Conservation (phyloP, 2,888 invertebrate genomes). For the Stenotaenia linearis region DNA sequence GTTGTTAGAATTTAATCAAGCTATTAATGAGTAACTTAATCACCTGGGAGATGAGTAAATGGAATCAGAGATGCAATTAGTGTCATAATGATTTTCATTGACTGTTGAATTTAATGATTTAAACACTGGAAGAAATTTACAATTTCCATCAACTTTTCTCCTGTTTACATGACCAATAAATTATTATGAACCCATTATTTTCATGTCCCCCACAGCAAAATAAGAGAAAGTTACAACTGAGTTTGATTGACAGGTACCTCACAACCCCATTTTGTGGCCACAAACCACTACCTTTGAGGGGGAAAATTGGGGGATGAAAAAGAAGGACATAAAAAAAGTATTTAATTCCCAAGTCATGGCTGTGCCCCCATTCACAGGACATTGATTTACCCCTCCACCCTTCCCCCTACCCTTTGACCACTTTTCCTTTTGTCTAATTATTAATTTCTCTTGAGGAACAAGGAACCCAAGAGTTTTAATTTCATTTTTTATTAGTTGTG, state of each 20-base stretch:
- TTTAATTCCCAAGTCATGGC: neutral
- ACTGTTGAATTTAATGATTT: neutral
- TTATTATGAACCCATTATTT: neutral
- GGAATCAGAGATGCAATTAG: no score
- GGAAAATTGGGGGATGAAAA: neutral
- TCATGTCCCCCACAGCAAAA: neutral
- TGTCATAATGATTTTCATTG: neutral
- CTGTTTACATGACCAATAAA: conserved; percentile 5
- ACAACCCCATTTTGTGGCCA: neutral
- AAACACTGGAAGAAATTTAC: neutral
- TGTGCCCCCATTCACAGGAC: neutral
- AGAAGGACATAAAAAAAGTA: neutral
- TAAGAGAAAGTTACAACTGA: neutral
- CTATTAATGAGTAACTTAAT: no score
- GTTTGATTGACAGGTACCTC: neutral
- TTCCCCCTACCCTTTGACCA: neutral
- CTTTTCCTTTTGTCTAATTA: neutral
- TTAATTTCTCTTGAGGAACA: neutral
- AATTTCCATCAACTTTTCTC: neutral
- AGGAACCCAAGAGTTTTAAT: neutral
- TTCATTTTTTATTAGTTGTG: neutral
- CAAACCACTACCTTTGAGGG: neutral
- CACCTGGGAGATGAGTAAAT: no score
- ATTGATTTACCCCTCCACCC: neutral
- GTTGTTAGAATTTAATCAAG: no score